phyloP scores from a whole-genome alignment of 1,140 invertebrate species.

The Drosophila elegans region DNA sequence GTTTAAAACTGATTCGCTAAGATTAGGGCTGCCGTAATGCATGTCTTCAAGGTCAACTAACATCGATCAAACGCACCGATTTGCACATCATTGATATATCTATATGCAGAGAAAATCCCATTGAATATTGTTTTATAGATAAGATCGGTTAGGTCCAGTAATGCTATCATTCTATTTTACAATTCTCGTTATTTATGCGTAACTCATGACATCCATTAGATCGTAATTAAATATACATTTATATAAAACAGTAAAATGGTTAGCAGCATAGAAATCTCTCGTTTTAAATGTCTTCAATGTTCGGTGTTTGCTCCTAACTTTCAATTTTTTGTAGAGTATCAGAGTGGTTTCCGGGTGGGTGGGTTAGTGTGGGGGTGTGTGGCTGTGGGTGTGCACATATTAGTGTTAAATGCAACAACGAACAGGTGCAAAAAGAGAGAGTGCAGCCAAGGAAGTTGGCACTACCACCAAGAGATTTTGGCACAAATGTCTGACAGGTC shows the following conservation, averaged over 20 bases:
- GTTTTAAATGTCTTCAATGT: slow-evolving; percentile 51
- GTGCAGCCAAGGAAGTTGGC: slow-evolving; percentile 69
- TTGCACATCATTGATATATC: slow-evolving; percentile 62
- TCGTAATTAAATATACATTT: slow-evolving; percentile 32
- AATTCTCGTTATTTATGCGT: slow-evolving; percentile 31
- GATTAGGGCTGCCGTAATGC: slow-evolving; percentile 46
- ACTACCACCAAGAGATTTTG: slow-evolving; percentile 50
- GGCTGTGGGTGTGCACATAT: slow-evolving; percentile 30
- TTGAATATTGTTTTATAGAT: slow-evolving; percentile 28
- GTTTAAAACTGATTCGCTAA: slow-evolving; percentile 46
- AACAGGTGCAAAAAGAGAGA: slow-evolving; percentile 62
- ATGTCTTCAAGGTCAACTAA: slow-evolving; percentile 74
- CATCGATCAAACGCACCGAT: slow-evolving; percentile 67
- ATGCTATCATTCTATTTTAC: slow-evolving; percentile 58
- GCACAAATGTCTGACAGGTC: slow-evolving; percentile 50
- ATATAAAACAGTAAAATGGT: slow-evolving; percentile 41
- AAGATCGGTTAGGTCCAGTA: slow-evolving; percentile 27
- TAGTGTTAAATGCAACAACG: slow-evolving; percentile 74
- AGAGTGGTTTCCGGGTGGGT: slow-evolving; percentile 47
- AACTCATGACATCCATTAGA: slow-evolving; percentile 24
- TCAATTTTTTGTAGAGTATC: slow-evolving; percentile 23
- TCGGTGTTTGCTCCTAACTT: slow-evolving; percentile 27
- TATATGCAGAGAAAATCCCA: slow-evolving; percentile 29
- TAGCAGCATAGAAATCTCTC: slow-evolving; percentile 48
- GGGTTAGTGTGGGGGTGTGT: slow-evolving; percentile 26